A percentile compares a stretch with the other conserved stretches of the same genome.
phyloP scores from a whole-genome alignment of 53 echinoderm and acorn worm genomes.

The Paelopatides confundens region DNA sequence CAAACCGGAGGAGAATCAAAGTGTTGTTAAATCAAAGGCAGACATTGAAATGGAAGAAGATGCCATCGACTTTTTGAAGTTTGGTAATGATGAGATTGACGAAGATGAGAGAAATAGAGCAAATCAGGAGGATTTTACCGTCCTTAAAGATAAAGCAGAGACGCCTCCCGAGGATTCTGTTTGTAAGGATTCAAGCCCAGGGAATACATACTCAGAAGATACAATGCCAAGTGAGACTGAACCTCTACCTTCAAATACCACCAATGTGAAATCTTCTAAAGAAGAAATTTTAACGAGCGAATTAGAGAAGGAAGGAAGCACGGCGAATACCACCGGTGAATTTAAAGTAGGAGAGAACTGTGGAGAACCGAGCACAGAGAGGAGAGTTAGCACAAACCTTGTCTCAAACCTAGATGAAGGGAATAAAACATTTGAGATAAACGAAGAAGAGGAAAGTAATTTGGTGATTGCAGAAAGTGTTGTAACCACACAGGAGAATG shows the following conservation, averaged over 20 bases:
- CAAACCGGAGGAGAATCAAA: background rate
- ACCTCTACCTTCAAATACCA: background rate
- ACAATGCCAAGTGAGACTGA: background rate
- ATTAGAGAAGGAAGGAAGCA: background rate
- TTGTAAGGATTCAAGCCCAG: background rate
- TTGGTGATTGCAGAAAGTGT: background rate
- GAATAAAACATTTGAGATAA: background rate
- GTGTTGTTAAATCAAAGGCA: background rate
- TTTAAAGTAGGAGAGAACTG: background rate
- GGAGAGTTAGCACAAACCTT: background rate
- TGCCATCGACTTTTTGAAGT: constrained; percentile 35
- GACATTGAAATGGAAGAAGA: constrained; percentile 8
- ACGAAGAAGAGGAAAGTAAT: background rate
- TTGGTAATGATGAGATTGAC: constrained; percentile 40
- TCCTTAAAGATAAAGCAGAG: background rate
- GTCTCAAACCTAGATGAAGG: background rate
- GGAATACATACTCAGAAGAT: background rate
- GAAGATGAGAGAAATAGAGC: background rate
- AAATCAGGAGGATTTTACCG: background rate
- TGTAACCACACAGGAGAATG: background rate
- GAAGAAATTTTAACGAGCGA: background rate
- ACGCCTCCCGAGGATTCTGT: background rate
- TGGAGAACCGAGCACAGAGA: background rate
- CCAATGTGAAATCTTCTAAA: background rate
- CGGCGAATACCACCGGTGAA: background rate